Evolutionary conservation across 2,888 invertebrate genomes (phyloP), one percentile per base, ranked within the genome.

Genomic region (Lasioglossum pauxillum): DNA sequence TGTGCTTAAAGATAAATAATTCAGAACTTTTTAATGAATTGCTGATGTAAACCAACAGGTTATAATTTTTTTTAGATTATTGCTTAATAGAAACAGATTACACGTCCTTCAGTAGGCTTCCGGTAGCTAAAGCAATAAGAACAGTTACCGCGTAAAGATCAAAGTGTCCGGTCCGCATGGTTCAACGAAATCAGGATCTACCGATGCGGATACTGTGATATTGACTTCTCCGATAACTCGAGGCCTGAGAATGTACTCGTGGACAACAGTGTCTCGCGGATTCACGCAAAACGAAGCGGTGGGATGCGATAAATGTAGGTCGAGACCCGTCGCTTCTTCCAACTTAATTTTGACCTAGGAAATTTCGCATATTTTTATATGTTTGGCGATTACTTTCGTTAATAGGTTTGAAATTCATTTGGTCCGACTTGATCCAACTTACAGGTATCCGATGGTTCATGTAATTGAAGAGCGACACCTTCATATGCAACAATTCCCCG

Each of bases 401-500:
- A 14, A 46, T 35, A n/a, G 49, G 2, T 41, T 44, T 31, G 31
- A 16, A 5, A 27, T 60, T 14, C 23, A 72, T 16, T 27, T 31
- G 10, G 35, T 69, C 8, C 14, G 27, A 2, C 35, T n/a, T n/a
- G 38, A 49, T 14, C 64, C 79, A 93, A 27, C 96, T 95, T 94
- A 98, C 98, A 75, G 97, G 97, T 5, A 98, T 94, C 75, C 96
- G 96, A 87, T 97, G 96, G 79, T 96, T 96, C 90, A 97, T 95
- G 93, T 98, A 98, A 95, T 98, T 98, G 95, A 97, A 97, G 71
- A 98, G 95, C 0, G 97, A 96, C 31, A 97, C 97, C 86, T 96
- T 96, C 75, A 98, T 94, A 75, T 97, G 96, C 44, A 97, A 95
- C 27, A 96, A 95, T 95, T 98, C 98, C 0, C 97, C 97, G 2